Evolutionary conservation across 2,888 invertebrate genomes (phyloP).

Genomic region (Lithodes maja): DNA sequence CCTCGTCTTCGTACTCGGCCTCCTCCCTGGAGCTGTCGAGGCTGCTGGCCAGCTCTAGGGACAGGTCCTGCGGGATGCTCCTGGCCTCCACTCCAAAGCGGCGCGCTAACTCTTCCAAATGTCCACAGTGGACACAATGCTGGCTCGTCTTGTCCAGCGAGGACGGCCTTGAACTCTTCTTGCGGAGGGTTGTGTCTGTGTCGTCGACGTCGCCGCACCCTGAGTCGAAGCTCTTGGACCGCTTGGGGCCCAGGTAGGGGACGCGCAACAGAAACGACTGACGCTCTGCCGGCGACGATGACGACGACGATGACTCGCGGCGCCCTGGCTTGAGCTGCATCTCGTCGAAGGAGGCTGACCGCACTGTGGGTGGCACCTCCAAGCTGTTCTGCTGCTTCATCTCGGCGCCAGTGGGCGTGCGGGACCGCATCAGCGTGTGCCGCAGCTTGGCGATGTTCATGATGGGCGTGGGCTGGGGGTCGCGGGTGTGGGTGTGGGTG

Average conservation of each 20-base stretch:
- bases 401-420: conserved; percentile 91
- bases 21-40: conserved; percentile 69
- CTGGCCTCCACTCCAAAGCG: conserved; percentile 53
- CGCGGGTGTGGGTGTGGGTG: conserved; percentile 54
- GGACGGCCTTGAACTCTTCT: conserved; percentile 57
- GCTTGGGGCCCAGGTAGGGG: conserved; percentile 75
- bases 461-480: conserved; percentile 46
- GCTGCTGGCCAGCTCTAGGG: conserved; percentile 58
- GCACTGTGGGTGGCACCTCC: conserved; percentile 92
- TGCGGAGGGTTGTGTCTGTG: conserved; percentile 72
- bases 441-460: conserved; percentile 79
- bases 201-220: conserved; percentile 76
- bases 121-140: conserved; percentile 71
- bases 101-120: conserved; percentile 70
- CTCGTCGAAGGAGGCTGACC: conserved; percentile 93
- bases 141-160: conserved; percentile 60
- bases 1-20: conserved; percentile 65
- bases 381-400: conserved; percentile 94
- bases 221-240: conserved; percentile 88
- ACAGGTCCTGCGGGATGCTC: conserved; percentile 41
- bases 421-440: conserved; percentile 90
- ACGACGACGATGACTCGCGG: conserved; percentile 57
- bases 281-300: conserved; percentile 76
- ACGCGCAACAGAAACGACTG: conserved; percentile 71
- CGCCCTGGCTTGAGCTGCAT: conserved; percentile 86